Evolutionary conservation across 2,113 vertebrate genomes (phyloP).

Genomic region (Turnix velox): DNA sequence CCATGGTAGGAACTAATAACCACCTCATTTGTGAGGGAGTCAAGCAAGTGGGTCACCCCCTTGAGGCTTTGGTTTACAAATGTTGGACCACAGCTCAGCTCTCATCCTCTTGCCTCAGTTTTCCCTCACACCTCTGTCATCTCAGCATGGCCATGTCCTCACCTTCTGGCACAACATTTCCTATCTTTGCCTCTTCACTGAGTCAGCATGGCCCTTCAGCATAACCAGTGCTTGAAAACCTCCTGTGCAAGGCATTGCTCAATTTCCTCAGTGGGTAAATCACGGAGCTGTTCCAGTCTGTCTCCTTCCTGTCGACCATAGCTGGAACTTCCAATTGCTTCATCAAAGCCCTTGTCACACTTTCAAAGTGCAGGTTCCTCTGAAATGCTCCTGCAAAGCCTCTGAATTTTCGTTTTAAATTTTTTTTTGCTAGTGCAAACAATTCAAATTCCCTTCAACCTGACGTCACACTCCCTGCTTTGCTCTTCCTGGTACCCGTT

Average conservation of each 20-base stretch:
- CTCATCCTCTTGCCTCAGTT: not conserved
- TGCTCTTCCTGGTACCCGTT: not conserved
- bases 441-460: not conserved
- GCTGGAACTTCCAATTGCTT: not conserved
- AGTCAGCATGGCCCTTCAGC: rapidly evolving
- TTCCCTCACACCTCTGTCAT: rapidly evolving
- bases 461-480: rapidly evolving
- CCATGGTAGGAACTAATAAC: not conserved
- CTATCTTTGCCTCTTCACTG: no score
- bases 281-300: not conserved
- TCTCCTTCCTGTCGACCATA: not conserved
- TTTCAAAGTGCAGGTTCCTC: no score
- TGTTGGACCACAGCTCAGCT: not conserved
- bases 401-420: not conserved
- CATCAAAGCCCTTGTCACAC: not conserved
- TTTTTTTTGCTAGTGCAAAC: not conserved
- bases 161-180: no score
- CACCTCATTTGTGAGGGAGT: not conserved
- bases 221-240: not conserved
- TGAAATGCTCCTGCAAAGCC: not conserved
- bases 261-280: slow-evolving; percentile 9
- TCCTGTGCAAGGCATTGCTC: not conserved
- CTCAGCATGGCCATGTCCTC: rapidly evolving
- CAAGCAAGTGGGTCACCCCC: not conserved
- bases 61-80: not conserved